Evolutionary conservation across 2,797 vertebrate genomes (phyloP), one percentile per base, ranked within the genome.

Genomic region (Setipinna tenuifilis): DNA sequence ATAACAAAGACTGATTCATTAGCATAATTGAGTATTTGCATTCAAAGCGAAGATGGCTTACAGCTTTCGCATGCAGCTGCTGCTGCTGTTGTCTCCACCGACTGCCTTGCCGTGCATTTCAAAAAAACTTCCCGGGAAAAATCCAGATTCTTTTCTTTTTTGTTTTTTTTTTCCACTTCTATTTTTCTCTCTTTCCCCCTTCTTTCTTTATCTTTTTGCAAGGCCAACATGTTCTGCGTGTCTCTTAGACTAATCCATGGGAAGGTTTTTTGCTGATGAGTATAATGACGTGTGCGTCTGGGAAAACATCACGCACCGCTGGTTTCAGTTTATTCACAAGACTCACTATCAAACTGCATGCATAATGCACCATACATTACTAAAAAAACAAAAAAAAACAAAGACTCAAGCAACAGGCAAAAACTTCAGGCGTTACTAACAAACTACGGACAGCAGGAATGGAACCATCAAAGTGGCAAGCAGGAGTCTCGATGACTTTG

Each of bases 11-110:
- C 82, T 88, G 82, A 85, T 84, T 87, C 46, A 90, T 92, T 92
- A 90, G 80, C 90, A 88, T 90, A 83, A 83, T 90, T 88, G 82
- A 84, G 87, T 88, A 86, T 92, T 90, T 91, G 88, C 84, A 88
- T 91, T 88, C 86, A 68, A 89, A 88, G 82, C 75, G 58, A 89
- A 81, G 57, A 88, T 84, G 85, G 85, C 87, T 84, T 86, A 28
- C 81, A 80, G 82, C 65, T 87, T 87, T 6, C 0, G 31, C 3
- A 78, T 78, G 71, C 71, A 78, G 0, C 62, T 90, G 89, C 88
- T 90, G 89, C 88, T 89, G 86, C 78, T 89, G 85, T 88, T 84
- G 31, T 85, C 82, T 35, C 54, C 71, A 84, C 35, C 78, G 50
- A 46, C 81, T 83, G 25, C 23, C 71, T 89, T 19, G n/a, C n/a